Percentiles rank a stretch among this genome's conserved stretches.
phyloP scores from a whole-genome alignment of 2,113 vertebrate genomes.

The Engraulis encrasicolus region DNA sequence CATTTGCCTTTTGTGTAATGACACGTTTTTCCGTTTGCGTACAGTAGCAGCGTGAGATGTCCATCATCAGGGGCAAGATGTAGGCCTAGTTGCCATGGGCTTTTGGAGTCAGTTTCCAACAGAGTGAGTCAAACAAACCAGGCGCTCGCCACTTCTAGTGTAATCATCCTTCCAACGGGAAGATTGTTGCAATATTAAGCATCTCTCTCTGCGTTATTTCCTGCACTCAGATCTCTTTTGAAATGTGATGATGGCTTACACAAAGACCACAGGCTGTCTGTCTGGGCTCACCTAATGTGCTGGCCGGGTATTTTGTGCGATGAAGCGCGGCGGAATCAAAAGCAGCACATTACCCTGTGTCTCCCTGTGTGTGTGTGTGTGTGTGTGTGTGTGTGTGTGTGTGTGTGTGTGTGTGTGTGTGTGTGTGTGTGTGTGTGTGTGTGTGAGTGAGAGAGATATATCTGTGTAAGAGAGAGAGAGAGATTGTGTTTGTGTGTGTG shows the following conservation, averaged over 20 bases:
- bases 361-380: background rate
- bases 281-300: background rate
- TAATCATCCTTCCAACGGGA: background rate
- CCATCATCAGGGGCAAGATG: background rate
- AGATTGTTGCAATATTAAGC: background rate
- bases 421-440: too few relatives aligned
- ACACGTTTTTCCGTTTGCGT: background rate
- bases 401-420: too few relatives aligned
- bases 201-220: background rate
- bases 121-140: background rate
- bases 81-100: background rate
- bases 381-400: too few relatives aligned
- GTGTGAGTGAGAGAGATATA: too few relatives aligned
- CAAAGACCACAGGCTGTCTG: background rate
- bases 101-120: background rate
- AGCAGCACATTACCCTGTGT: background rate
- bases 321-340: background rate
- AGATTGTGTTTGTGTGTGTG: too few relatives aligned
- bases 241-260: slow-evolving; percentile 20
- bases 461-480: too few relatives aligned
- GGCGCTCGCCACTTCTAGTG: background rate
- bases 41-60: slow-evolving; percentile 1
- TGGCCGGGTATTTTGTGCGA: background rate
- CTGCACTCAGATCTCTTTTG: background rate
- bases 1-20: slow-evolving; percentile 11